Percentiles rank a stretch among this genome's conserved stretches.
Evolutionary conservation across 2,888 invertebrate genomes (phyloP).

Genomic region (Yponomeuta cagnagella): DNA sequence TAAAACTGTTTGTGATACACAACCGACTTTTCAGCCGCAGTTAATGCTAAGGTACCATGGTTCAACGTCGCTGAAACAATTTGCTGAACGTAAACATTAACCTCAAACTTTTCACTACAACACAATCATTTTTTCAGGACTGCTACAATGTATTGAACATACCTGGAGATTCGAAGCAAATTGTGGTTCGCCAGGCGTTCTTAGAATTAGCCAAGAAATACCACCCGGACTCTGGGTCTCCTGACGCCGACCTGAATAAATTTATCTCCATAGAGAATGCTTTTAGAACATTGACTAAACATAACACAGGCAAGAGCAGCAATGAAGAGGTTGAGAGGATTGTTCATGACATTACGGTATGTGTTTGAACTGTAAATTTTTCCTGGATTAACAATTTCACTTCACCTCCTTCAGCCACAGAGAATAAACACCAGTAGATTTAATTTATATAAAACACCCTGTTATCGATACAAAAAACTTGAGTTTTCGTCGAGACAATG

Average conservation of each 20-base stretch:
- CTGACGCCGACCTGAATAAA: constrained; percentile 82
- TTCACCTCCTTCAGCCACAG: too few species aligned
- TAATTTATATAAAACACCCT: too few species aligned
- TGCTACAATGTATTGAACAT: constrained; percentile 81
- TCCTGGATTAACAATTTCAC: too few species aligned
- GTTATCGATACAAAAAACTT: too few species aligned
- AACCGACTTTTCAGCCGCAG: too few species aligned
- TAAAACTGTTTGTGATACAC: constrained; percentile 17
- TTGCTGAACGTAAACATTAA: too few species aligned
- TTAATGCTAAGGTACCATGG: too few species aligned
- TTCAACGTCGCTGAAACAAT: too few species aligned
- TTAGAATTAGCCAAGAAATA: constrained; percentile 85
- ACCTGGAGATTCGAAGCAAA: constrained; percentile 80
- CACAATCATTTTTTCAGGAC: constrained; percentile 65
- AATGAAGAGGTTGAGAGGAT: constrained; percentile 74
- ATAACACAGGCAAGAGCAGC: constrained; percentile 67
- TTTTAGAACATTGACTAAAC: constrained; percentile 81
- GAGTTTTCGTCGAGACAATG: too few species aligned
- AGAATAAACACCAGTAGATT: too few species aligned
- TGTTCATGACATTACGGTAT: constrained; percentile 80
- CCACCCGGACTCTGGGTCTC: constrained; percentile 88
- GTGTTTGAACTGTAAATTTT: constrained; percentile 15
- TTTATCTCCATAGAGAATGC: constrained; percentile 87
- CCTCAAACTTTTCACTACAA: too few species aligned
- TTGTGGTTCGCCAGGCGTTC: constrained; percentile 82